These are phyloP conservation scores for Phaethornis superciliosus DNA, from an alignment of 2,113 vertebrate genomes.

Conservation along the genomic window DNA sequence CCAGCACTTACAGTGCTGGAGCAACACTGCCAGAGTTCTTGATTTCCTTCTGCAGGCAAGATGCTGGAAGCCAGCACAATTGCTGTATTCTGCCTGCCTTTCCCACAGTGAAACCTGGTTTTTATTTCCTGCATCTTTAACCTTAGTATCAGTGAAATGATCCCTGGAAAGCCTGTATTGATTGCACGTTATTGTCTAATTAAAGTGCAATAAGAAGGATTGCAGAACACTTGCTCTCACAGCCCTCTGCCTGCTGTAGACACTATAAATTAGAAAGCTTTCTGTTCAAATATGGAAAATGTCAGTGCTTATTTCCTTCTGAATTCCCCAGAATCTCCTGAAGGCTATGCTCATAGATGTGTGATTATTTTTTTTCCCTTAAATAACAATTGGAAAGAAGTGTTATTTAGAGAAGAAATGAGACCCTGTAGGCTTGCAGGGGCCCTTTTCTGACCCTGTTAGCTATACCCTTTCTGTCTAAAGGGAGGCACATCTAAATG, in stretches of 20 bases:
- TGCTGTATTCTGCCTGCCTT: slow-evolving; percentile 42
- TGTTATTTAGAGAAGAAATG: background rate
- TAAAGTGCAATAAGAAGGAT: slow-evolving; percentile 32
- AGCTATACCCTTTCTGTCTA: background rate
- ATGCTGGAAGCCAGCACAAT: slow-evolving; percentile 10
- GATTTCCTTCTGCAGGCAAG: background rate
- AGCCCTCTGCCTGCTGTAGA: background rate
- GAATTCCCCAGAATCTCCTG: slow-evolving; percentile 8
- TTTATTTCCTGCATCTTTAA: slow-evolving; percentile 62
- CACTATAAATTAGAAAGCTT: slow-evolving; percentile 18
- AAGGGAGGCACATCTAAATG: background rate
- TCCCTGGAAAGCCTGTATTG: slow-evolving; percentile 56
- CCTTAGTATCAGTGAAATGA: slow-evolving; percentile 40
- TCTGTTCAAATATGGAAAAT: slow-evolving; percentile 31
- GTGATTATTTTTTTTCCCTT: background rate
- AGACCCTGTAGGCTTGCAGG: background rate
- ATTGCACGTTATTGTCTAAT: slow-evolving; percentile 60
- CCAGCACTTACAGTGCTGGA: background rate
- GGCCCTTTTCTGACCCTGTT: background rate
- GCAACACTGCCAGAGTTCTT: background rate
- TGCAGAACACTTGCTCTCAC: background rate
- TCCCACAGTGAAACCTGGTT: slow-evolving; percentile 47
- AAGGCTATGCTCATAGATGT: background rate
- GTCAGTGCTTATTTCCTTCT: slow-evolving; percentile 21
- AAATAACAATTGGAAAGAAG: background rate